Percentiles rank a stretch among this genome's conserved stretches.
Evolutionary conservation across 2,888 invertebrate species (phyloP).

Genomic region (Metacarcinus magister): DNA sequence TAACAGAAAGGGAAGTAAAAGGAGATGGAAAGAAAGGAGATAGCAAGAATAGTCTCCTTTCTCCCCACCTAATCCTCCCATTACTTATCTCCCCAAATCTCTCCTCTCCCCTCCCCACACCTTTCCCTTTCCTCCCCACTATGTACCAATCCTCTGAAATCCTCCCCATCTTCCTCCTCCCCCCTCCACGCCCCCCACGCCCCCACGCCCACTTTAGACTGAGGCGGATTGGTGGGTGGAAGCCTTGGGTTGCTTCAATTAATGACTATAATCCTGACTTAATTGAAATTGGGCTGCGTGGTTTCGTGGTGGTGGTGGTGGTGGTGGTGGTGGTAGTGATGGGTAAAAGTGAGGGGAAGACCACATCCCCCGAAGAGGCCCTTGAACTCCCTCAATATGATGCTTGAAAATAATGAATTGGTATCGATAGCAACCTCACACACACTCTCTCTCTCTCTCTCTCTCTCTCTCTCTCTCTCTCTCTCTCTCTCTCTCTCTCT

Average conservation of each 20-base stretch:
- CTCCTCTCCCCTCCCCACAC: not conserved
- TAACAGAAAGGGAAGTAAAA: not conserved
- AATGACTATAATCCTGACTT: slow-evolving; percentile 3
- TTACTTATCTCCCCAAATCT: not conserved
- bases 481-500: not conserved
- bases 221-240: not conserved
- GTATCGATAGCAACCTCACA: not conserved
- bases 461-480: slow-evolving; percentile 39
- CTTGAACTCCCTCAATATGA: not conserved
- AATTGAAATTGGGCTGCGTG: slow-evolving; percentile 19
- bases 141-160: too few species aligned
- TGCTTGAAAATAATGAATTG: not conserved
- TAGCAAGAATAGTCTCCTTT: not conserved
- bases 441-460: slow-evolving; percentile 5
- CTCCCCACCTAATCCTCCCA: too few species aligned
- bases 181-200: not conserved
- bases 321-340: slow-evolving; percentile 17
- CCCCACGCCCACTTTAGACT: not conserved
- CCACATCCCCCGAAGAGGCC: not conserved
- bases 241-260: not conserved
- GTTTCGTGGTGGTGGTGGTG: not conserved
- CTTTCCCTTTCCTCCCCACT: not conserved
- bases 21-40: not conserved
- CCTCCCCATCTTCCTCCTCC: not conserved
- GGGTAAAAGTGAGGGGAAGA: not conserved